Base-by-base conservation (phyloP, 2,797 vertebrate species). In the Geotrypetes seraphini region DNA sequence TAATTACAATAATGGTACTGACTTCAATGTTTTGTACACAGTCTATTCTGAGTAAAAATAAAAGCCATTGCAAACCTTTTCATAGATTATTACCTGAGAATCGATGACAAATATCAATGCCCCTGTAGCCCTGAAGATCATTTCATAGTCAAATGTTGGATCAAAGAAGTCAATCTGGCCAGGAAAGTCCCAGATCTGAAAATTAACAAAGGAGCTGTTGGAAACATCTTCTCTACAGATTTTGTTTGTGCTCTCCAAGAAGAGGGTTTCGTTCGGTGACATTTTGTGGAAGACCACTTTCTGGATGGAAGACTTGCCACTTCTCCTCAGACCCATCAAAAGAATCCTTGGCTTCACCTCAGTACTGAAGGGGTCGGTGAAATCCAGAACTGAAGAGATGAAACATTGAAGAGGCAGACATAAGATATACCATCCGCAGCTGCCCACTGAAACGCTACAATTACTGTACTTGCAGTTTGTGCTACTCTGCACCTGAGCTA, bases 251-350 rank as follows among this genome's bases (percentile, higher is more conserved):
- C 88, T 91, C 63, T 91, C 89, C 69, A 92, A 50, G 67, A 92
- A 92, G 1, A 92, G 83, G 0, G 89, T 92, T 59, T 92, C 89
- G 8, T 86, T 91, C 10, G 89, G 89, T 0, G 89, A 92, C 89
- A 92, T 92, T 66, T 86, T 91, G 73, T 88, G 85, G 73, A 95
- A 90, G 35, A 94, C 91, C 39, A 95, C 90, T 69, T 94, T 96
- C 76, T 96, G 92, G 62, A 96, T 96, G 20, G 92, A 96, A 4
- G 92, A 96, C 44, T 96, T 96, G 16, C 92, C 92, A 6, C 91
- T 95, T 60, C 89, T 84, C 33, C 92, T 72, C 51, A 96, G 73
- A 32, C 92, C 92, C 92, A 96, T 96, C 24, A 96, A 74, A 50
- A 96, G 70, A 44, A 96, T 94, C 26, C 92, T 87, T 16, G 92